phyloP scores from a whole-genome alignment of 92 coral and sea anemone genomes.

The Porites evermanni region DNA sequence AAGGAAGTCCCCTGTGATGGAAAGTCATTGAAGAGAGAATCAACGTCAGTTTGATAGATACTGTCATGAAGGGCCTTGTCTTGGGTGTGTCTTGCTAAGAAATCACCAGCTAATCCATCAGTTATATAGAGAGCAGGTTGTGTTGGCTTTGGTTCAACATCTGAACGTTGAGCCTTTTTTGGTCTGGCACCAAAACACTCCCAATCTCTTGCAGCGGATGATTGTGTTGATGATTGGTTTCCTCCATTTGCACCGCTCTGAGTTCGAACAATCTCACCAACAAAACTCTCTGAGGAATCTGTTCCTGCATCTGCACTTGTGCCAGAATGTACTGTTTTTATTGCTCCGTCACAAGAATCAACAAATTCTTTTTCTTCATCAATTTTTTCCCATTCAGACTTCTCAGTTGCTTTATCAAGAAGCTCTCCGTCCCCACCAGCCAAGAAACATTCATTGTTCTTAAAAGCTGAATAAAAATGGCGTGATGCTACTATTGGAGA shows the following conservation, averaged over 20 bases:
- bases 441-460: too few species aligned
- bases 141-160: background rate
- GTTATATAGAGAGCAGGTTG: background rate
- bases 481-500: too few species aligned
- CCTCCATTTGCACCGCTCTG: background rate
- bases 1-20: background rate
- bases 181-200: slow-evolving; percentile 1
- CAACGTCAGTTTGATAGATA: background rate
- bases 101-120: background rate
- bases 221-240: background rate
- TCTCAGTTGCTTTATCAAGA: background rate
- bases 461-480: too few species aligned
- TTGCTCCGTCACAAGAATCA: background rate
- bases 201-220: background rate
- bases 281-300: background rate
- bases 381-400: background rate
- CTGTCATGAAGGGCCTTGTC: background rate
- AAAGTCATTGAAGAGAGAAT: background rate
- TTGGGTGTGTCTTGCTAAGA: background rate
- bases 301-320: background rate
- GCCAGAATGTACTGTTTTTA: background rate
- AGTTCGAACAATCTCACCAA: background rate
- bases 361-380: background rate
- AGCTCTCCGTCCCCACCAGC: too few species aligned
- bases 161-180: background rate